phyloP scores from a whole-genome alignment of 2,888 invertebrate species.

The Xanthia togata region DNA sequence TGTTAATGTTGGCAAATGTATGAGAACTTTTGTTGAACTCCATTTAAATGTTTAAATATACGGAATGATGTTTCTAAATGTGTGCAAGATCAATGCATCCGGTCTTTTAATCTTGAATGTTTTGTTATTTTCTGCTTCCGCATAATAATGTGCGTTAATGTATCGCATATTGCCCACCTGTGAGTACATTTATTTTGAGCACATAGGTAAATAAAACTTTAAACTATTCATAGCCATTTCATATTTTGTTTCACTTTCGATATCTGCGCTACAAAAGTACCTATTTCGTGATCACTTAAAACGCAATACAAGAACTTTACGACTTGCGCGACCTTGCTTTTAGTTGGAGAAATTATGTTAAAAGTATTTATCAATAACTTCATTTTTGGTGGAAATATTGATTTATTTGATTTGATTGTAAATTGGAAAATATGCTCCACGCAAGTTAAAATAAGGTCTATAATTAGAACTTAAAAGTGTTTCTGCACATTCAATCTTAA shows the following conservation, averaged over 20 bases:
- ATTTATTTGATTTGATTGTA: conserved; percentile 2
- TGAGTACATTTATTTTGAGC: conserved; percentile 12
- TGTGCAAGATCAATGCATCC: not conserved
- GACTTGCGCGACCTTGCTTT: conserved; percentile 51
- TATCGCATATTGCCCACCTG: conserved; percentile 13
- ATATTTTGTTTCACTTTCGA: conserved; percentile 41
- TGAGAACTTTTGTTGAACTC: conserved; percentile 34
- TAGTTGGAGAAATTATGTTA: conserved; percentile 51
- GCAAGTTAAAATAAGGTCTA: not conserved
- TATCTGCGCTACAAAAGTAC: conserved; percentile 44
- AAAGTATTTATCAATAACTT: conserved; percentile 40
- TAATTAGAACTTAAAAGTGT: not conserved
- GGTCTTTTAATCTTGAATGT: conserved; percentile 11
- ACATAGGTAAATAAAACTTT: conserved; percentile 5
- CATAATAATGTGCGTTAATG: conserved; percentile 2
- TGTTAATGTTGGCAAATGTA: conserved; percentile 44
- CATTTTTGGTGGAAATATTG: conserved; percentile 17
- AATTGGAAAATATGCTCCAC: not conserved
- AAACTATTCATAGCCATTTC: conserved; percentile 23
- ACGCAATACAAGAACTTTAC: conserved; percentile 50
- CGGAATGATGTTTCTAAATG: conserved; percentile 12
- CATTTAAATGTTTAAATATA: conserved; percentile 5
- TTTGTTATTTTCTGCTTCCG: conserved; percentile 3
- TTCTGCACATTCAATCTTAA: not conserved
- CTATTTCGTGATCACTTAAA: conserved; percentile 51